Evolutionary conservation across 1,140 invertebrate genomes (phyloP).

Genomic region (Polyergus mexicanus): DNA sequence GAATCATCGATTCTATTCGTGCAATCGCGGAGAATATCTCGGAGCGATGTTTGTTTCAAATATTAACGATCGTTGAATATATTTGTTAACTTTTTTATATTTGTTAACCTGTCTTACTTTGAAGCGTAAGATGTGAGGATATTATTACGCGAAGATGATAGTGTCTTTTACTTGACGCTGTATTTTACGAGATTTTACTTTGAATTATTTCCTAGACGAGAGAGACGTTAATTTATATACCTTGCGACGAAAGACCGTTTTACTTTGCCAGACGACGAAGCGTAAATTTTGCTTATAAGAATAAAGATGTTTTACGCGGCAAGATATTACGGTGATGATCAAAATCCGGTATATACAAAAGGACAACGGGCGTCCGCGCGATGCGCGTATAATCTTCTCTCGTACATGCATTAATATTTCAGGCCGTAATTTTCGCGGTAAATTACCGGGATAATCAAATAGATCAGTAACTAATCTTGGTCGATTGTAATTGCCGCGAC

Average conservation of each 20-base stretch:
- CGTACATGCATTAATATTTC: slow-evolving; percentile 52
- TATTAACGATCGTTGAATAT: background rate
- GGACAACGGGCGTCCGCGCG: background rate
- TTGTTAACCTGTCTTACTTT: background rate
- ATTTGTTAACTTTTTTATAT: background rate
- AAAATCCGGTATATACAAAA: slow-evolving; percentile 9
- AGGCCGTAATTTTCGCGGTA: slow-evolving; percentile 59
- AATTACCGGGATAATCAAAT: slow-evolving; percentile 68
- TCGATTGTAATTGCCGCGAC: slow-evolving; percentile 41
- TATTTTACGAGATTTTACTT: slow-evolving; percentile 11
- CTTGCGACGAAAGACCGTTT: background rate
- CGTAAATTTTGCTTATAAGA: slow-evolving; percentile 29
- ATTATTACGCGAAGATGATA: background rate
- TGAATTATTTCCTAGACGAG: background rate
- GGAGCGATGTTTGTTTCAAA: slow-evolving; percentile 9
- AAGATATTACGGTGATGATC: slow-evolving; percentile 37
- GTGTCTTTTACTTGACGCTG: background rate
- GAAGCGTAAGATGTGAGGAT: background rate
- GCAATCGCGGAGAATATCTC: slow-evolving; percentile 2
- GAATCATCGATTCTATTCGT: slow-evolving; percentile 35
- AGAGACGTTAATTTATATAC: slow-evolving; percentile 29
- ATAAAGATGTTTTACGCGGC: background rate
- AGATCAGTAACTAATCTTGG: slow-evolving; percentile 14
- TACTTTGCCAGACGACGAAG: slow-evolving; percentile 25
- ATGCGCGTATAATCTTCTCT: slow-evolving; percentile 11